Conservation (phyloP, 2,113 vertebrate species). For the Oryctolagus cuniculus region mOryCun1.1 NC_091453.1:106357501-106358000, state of each 20-base stretch:
- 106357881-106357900: not conserved
- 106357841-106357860: constrained; percentile 21
- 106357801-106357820: constrained; percentile 35
- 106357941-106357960: constrained; percentile 49
- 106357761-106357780: constrained; percentile 35
- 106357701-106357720: not conserved
- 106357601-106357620: constrained; percentile 6
- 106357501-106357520: not conserved
- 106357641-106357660: not conserved
- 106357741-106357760: constrained; percentile 22
- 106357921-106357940: constrained; percentile 12
- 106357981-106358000: not conserved
- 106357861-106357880: not conserved
- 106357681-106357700: not conserved
- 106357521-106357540: not conserved
- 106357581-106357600: constrained; percentile 23
- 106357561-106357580: constrained; percentile 30
- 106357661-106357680: not conserved
- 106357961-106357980: not conserved
- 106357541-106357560: not conserved
- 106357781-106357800: constrained; percentile 43
- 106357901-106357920: not conserved
- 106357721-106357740: constrained; percentile 12
- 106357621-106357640: constrained; percentile 24
- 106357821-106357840: constrained; percentile 13